Evolutionary conservation across 1,140 invertebrate species (phyloP).

Genomic region (Dendrolimus punctatus): DNA sequence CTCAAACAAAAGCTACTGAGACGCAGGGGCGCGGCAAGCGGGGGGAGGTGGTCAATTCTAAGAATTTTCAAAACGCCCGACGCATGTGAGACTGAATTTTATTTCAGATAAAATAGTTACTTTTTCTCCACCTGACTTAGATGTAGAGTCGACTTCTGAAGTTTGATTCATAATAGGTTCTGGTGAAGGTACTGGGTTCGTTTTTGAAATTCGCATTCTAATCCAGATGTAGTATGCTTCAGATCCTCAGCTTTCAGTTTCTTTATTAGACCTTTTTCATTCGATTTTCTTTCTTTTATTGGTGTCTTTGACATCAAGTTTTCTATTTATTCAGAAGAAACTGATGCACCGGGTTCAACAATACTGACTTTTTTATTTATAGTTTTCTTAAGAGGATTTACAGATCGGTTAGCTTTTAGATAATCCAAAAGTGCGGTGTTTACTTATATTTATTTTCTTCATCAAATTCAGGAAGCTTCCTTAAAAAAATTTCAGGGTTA

Average conservation of each 20-base stretch:
- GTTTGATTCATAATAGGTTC: background rate
- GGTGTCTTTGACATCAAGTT: background rate
- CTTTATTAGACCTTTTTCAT: too few species aligned
- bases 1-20: too few species aligned
- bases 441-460: constrained; percentile 1
- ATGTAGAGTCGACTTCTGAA: background rate
- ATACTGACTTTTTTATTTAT: background rate
- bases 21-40: too few species aligned
- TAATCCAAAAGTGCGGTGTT: background rate
- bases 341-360: background rate
- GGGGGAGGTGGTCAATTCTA: too few species aligned
- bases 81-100: constrained; percentile 1
- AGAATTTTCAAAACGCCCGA: too few species aligned
- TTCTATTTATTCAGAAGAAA: constrained; percentile 1
- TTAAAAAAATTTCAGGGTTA: background rate
- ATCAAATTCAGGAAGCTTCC: constrained; percentile 2
- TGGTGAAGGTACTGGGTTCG: background rate
- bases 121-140: background rate
- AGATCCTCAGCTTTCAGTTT: too few species aligned
- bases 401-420: constrained; percentile 1
- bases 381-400: constrained; percentile 2
- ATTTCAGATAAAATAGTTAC: constrained; percentile 1
- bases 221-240: background rate
- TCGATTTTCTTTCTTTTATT: background rate
- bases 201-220: background rate